Evolutionary conservation across 2,797 vertebrate genomes (phyloP), one percentile per base, ranked within the genome.

Genomic region (Malurus splendens): DNA sequence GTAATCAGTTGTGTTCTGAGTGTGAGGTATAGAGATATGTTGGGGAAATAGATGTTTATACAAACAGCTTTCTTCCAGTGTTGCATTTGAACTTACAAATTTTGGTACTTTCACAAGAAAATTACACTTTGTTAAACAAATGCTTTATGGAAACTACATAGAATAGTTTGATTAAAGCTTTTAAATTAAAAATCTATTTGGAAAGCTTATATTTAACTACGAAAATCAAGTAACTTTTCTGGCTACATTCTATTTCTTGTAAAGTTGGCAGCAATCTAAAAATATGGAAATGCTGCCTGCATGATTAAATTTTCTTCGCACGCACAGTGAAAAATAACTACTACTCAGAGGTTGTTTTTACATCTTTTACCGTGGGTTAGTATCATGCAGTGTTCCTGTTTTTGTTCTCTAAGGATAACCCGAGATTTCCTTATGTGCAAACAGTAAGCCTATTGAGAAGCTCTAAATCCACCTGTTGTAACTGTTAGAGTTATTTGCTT

Each of bases 381-480:
- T 94, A 81, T 96, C 95, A 66, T 90, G 64, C 79, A 76, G 91
- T 91, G 72, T 95, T 95, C 87, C 95, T 94, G 81, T 75, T 95
- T 96, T 97, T 93, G 93, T 96, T 89, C 92, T 86, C 59, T 81
- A 80, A 90, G 95, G 85, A 93, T 94, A 94, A 93, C 91, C 89
- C 82, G 92, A 96, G 87, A 93, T 96, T 95, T 97, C 91, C 91
- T 92, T 95, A 94, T 94, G 73, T 88, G 59, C 25, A 83, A 98
- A 98, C 97, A 98, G 97, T 96, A 93, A 86, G 57, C 92, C 96
- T 95, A 96, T 98, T 98, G 96, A 98, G 94, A 88, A 76, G 54
- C 86, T 88, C 90, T 94, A 94, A 95, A 96, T 97, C 96, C 97
- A 98, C 97, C 96, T 97, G 96, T 96, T 97, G 96, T 97, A 97